Conservation (phyloP, 2,797 vertebrate genomes). For the Mormyrops attenuatus region DNA sequence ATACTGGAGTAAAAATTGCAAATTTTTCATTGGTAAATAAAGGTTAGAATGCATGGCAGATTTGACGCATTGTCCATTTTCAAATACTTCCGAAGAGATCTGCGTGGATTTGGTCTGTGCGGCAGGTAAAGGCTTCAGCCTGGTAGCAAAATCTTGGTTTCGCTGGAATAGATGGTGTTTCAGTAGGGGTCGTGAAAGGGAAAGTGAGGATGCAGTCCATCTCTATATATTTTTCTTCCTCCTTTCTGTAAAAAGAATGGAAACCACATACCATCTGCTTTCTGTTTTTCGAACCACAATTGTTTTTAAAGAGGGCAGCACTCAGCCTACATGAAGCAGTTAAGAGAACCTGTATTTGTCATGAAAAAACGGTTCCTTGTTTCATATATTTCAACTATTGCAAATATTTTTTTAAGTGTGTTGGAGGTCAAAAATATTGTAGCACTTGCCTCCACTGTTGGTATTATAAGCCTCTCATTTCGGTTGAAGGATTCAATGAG, state of each 20-base stretch:
- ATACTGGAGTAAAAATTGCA: neutral
- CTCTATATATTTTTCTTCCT: slow-evolving; percentile 56
- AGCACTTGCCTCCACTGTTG: slow-evolving; percentile 50
- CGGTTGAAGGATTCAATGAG: slow-evolving; percentile 52
- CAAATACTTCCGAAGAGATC: neutral
- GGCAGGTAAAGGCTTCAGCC: neutral
- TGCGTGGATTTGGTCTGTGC: neutral
- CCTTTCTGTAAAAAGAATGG: slow-evolving; percentile 44
- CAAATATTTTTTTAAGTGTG: neutral
- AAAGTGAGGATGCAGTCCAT: slow-evolving; percentile 62
- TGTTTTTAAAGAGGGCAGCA: neutral
- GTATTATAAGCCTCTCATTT: slow-evolving; percentile 54
- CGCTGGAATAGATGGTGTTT: slow-evolving; percentile 12
- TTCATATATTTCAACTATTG: neutral
- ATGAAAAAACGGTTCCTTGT: neutral
- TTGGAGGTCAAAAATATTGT: neutral
- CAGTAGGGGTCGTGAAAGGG: slow-evolving; percentile 60
- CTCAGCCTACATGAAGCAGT: neutral
- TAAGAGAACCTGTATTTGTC: neutral
- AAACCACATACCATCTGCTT: neutral
- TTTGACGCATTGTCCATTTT: neutral
- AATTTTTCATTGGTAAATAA: neutral
- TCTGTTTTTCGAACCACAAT: neutral
- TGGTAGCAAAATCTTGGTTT: neutral
- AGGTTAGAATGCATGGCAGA: neutral